These are phyloP conservation scores for Alligator sinensis DNA, from an alignment of 2,113 vertebrate genomes.

Conservation along the genomic window DNA sequence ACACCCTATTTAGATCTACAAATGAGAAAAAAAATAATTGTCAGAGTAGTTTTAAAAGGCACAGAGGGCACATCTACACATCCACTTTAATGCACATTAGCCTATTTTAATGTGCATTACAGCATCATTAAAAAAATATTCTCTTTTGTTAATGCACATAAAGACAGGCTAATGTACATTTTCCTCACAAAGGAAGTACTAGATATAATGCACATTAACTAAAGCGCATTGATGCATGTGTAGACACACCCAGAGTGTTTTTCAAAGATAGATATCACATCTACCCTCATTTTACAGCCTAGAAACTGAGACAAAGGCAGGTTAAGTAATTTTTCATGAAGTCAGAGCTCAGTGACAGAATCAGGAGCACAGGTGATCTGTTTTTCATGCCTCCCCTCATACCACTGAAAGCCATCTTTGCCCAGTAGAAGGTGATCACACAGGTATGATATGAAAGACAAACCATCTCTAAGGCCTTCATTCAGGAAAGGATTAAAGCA, in stretches of 20 bases:
- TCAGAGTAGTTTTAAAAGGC: too few species aligned
- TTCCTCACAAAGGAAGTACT: too few species aligned
- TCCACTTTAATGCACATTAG: too few species aligned
- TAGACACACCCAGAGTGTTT: neutral
- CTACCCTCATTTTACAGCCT: neutral
- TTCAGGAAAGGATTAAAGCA: neutral
- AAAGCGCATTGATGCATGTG: too few species aligned
- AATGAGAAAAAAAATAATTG: too few species aligned
- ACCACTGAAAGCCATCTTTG: neutral
- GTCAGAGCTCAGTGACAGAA: neutral
- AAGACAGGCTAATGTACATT: too few species aligned
- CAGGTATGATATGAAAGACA: neutral
- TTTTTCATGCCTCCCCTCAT: neutral
- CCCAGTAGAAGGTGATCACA: neutral
- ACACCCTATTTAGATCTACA: neutral
- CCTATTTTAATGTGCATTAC: too few species aligned
- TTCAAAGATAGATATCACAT: neutral
- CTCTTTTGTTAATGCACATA: too few species aligned
- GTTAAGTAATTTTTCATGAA: neutral
- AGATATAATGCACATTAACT: too few species aligned
- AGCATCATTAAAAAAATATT: too few species aligned
- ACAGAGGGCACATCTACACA: too few species aligned
- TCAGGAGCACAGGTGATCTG: neutral
- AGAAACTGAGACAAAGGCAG: neutral
- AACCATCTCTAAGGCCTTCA: neutral